Evolutionary conservation across 2,888 invertebrate species (phyloP), one percentile per base, ranked within the genome.

Genomic region (Sceliomorpha sp.): DNA sequence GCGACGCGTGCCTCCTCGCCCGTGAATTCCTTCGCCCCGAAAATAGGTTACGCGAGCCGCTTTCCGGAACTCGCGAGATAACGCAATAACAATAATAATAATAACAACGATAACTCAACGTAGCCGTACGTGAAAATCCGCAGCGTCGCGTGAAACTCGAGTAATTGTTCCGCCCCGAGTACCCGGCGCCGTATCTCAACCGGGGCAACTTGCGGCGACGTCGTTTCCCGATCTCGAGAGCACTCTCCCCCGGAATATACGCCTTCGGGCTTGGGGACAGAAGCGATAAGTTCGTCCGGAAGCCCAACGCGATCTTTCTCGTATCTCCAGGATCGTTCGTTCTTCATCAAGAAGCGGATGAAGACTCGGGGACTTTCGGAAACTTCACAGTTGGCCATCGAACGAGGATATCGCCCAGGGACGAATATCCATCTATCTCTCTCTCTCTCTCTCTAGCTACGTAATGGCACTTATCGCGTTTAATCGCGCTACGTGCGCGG

Each of bases 401-500:
- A 8, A 17, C 34, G 9, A 10, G 48, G 53, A 51, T 59, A 67
- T 48, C 40, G 42, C 31, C 53, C 15, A 47, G 53, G 59, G 48
- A 40, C 47, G 59, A 42, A 42, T 53, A 59, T 66, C n/a, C n/a
- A n/a, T n/a, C n/a, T n/a, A n/a, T n/a, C n/a, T n/a, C n/a, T n/a
- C n/a, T n/a, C n/a, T n/a, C n/a, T n/a, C n/a, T n/a, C n/a, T n/a
- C 37, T 53, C 42, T 59, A 10, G 20, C 36, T 40, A 24, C 40
- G 48, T 59, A 55, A 56, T 56, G 37, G 55, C 56, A 53, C 53
- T 67, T 59, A 67, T 66, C 58, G 45, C 9, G 32, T 6, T 42
- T 64, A 45, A 64, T 63, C 62, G 44, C n/a, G 44, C 26, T 58
- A 66, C 50, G 58, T 51, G 64, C 50, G 53, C 50, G n/a, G 27